A percentile compares a stretch with the other conserved stretches of the same genome.
Conservation (phyloP, 2,113 vertebrate genomes). For the Xenus cinereus region DNA sequence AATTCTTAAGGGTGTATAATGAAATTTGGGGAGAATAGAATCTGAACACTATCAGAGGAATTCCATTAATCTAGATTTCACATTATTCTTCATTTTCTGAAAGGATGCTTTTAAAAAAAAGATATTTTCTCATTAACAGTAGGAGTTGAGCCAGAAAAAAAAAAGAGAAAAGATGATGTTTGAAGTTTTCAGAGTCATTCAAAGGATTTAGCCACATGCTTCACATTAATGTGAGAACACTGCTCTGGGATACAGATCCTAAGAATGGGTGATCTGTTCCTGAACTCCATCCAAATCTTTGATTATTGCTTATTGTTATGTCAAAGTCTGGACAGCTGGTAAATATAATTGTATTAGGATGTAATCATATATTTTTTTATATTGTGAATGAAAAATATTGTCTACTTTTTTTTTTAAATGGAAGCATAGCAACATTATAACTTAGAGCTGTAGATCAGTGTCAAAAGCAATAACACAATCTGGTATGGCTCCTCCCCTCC, state of each 20-base stretch:
- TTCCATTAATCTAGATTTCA: background rate
- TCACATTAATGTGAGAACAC: conserved; percentile 17
- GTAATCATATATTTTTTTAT: background rate
- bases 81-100: background rate
- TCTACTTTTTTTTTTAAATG: background rate
- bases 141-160: background rate
- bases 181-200: background rate
- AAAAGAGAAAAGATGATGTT: background rate
- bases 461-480: no score
- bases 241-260: conserved; percentile 43
- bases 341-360: background rate
- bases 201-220: conserved; percentile 40
- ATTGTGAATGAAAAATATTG: background rate
- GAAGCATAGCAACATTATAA: background rate
- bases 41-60: background rate
- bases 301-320: background rate
- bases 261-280: conserved; percentile 39
- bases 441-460: background rate
- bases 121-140: background rate
- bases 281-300: conserved; percentile 14
- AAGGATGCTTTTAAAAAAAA: background rate
- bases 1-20: background rate
- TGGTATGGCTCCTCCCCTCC: no score
- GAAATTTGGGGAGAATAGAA: background rate
- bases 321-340: background rate